These are phyloP conservation scores for Dasyprocta punctata DNA, from an alignment of 2,113 vertebrate species.

Conservation along the genomic window DNA sequence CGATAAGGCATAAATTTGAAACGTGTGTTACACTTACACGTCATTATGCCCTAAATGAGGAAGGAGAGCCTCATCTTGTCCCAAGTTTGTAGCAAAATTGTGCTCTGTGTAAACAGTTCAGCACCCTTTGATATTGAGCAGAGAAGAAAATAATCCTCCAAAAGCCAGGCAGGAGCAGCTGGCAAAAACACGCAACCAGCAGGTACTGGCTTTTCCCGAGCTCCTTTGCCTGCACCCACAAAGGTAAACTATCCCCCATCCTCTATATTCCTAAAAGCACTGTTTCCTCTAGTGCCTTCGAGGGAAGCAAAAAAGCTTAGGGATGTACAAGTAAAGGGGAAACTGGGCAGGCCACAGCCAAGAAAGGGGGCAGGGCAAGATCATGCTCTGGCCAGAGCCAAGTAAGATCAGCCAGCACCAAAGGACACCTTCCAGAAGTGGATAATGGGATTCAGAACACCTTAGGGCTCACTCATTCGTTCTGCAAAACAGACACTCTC, in stretches of 20 bases:
- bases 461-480: background rate
- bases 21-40: constrained; percentile 45
- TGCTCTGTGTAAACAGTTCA: constrained; percentile 7
- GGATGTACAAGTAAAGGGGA: background rate
- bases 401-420: background rate
- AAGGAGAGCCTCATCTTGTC: background rate
- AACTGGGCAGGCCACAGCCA: background rate
- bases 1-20: constrained; percentile 62
- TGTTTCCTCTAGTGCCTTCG: background rate
- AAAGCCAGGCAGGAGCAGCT: background rate
- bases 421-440: background rate
- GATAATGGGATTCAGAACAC: background rate
- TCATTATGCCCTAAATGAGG: constrained; percentile 47
- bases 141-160: constrained; percentile 45
- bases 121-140: constrained; percentile 13
- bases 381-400: background rate
- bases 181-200: background rate
- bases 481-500: background rate
- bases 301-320: background rate
- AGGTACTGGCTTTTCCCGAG: background rate
- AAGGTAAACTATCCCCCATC: background rate
- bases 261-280: constrained; percentile 29
- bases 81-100: constrained; percentile 44
- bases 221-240: background rate
- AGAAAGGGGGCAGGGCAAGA: background rate